Percentiles rank a stretch among this genome's conserved stretches.
phyloP scores from a whole-genome alignment of 2,888 invertebrate genomes.

The Eumerus sabulonum region DNA sequence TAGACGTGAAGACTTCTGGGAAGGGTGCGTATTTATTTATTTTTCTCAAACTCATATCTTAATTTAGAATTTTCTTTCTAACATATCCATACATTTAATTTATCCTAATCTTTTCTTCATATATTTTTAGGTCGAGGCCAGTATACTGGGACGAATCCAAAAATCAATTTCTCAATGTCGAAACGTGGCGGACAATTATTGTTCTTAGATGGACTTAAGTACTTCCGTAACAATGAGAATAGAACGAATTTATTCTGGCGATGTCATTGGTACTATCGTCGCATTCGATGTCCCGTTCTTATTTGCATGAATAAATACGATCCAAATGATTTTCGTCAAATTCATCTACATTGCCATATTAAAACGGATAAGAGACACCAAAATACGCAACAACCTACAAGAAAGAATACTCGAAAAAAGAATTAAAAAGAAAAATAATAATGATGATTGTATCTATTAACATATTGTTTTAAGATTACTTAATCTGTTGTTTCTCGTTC shows the following conservation, averaged over 20 bases:
- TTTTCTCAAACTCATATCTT: neutral
- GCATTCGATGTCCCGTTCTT: constrained; percentile 77
- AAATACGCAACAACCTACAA: constrained; percentile 10
- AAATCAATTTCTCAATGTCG: constrained; percentile 77
- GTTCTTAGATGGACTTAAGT: constrained; percentile 77
- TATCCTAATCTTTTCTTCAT: constrained; percentile 17
- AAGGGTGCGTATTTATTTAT: constrained; percentile 17
- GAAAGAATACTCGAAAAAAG: constrained; percentile 14
- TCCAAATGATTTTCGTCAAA: constrained; percentile 76
- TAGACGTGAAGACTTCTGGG: neutral
- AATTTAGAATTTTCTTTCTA: too few relatives aligned
- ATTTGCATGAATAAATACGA: constrained; percentile 78
- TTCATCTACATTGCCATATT: constrained; percentile 77
- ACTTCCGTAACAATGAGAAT: constrained; percentile 78
- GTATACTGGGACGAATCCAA: constrained; percentile 73
- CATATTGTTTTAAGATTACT: too few relatives aligned
- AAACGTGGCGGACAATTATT: constrained; percentile 77
- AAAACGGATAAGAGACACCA: constrained; percentile 71
- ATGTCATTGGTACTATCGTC: constrained; percentile 78
- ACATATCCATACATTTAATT: neutral
- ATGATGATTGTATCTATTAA: neutral
- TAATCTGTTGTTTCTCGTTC: too few relatives aligned
- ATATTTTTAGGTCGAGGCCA: constrained; percentile 71
- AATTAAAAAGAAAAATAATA: too few relatives aligned
- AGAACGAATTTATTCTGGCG: constrained; percentile 78